A percentile compares a stretch with the other conserved stretches of the same genome.
phyloP scores from a whole-genome alignment of 1,140 invertebrate genomes.

The Epicauta chinensis region DNA sequence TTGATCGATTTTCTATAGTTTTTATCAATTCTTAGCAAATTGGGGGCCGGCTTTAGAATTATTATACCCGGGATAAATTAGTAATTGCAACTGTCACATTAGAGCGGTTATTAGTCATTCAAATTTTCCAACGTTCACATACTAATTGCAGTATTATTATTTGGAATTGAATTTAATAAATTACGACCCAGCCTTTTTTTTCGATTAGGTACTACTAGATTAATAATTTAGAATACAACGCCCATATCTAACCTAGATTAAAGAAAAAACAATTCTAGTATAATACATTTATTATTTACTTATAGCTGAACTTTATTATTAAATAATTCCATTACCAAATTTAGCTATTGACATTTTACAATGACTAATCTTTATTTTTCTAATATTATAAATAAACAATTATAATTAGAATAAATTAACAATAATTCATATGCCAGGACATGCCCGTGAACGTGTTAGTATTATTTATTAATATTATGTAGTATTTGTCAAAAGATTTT shows the following conservation, averaged over 20 bases:
- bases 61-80: too few relatives aligned
- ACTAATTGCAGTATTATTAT: too few relatives aligned
- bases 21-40: too few relatives aligned
- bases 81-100: too few relatives aligned
- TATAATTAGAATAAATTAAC: constrained; percentile 13
- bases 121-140: too few relatives aligned
- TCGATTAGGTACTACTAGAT: background rate
- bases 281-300: constrained; percentile 2
- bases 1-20: too few relatives aligned
- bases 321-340: constrained; percentile 4
- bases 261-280: constrained; percentile 1
- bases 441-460: constrained; percentile 4
- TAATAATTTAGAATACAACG: constrained; percentile 4
- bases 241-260: constrained; percentile 10
- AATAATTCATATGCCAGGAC: constrained; percentile 9
- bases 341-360: constrained; percentile 13
- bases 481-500: background rate
- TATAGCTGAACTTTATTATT: too few relatives aligned
- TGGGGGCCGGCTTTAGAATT: too few relatives aligned
- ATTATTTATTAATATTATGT: constrained; percentile 6
- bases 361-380: constrained; percentile 7
- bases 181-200: background rate
- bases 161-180: too few relatives aligned
- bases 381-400: constrained; percentile 4
- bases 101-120: too few relatives aligned